Conservation (phyloP, 1,140 invertebrate genomes). For the Drosophila sproati region DNA sequence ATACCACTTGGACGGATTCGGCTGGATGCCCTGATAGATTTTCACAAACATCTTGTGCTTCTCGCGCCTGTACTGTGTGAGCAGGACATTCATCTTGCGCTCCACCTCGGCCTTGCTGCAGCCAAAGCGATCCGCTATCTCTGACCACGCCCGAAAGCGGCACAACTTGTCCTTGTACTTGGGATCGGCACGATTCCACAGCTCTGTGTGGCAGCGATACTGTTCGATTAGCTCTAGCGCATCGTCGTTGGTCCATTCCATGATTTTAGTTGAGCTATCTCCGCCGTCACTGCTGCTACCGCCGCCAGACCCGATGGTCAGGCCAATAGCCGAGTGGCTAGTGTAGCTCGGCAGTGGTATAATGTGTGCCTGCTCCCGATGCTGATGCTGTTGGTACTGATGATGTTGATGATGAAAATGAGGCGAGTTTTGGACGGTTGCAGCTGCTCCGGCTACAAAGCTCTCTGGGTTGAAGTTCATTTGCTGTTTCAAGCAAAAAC, state of each 20-base stretch:
- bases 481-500: conserved; percentile 39
- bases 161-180: conserved; percentile 85
- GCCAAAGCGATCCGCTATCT: conserved; percentile 85
- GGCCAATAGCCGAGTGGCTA: conserved; percentile 35
- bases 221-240: conserved; percentile 85
- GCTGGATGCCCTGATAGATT: conserved; percentile 81
- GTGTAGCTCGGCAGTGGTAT: conserved; percentile 57
- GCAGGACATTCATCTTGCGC: conserved; percentile 85
- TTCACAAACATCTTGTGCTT: conserved; percentile 85
- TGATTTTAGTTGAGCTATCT: conserved; percentile 67
- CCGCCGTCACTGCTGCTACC: conserved; percentile 26
- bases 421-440: conserved; percentile 52
- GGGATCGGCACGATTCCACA: conserved; percentile 85
- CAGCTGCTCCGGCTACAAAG: conserved; percentile 66
- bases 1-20: conserved; percentile 84
- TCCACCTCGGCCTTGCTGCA: conserved; percentile 85
- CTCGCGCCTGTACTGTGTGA: conserved; percentile 85
- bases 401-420: conserved; percentile 33
- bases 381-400: conserved; percentile 22
- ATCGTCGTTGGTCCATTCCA: conserved; percentile 85
- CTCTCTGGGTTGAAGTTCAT: conserved; percentile 75
- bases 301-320: conserved; percentile 24
- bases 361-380: conserved; percentile 47
- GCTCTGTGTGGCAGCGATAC: conserved; percentile 85
- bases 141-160: conserved; percentile 85